Base-by-base conservation (phyloP, 1,140 invertebrate species). In the Neuroterus valhalla region DNA sequence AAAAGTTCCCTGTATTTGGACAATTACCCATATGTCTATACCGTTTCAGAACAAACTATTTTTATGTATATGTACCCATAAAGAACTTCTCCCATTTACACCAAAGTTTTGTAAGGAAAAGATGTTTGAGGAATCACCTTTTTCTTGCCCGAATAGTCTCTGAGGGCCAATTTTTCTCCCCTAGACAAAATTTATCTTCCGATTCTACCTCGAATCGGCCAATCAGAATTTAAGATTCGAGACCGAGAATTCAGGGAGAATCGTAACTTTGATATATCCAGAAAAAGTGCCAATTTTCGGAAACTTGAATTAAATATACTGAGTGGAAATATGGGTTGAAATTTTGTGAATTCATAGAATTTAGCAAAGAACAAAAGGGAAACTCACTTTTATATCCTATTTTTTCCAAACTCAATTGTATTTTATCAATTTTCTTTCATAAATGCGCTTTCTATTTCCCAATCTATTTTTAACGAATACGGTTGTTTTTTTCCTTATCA, bases 51-150 rank as follows among this genome's bases (percentile, higher is more conserved):
- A n/a, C 21, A 62, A 31, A 15, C 15, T 15, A 23, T 23, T 62
- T 38, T 62, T n/a, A n/a, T n/a, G 31, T 62, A n/a, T 62, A 62
- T 26, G 23, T 31, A 26, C 55, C 6, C 23, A 62, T 62, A 62
- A 62, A 38, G 21, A 62, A 62, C 55, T 62, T n/a, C 23, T 31
- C 12, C 23, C 55, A 62, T 62, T 62, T 26, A 23, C 55, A 62
- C 12, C 26, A 62, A 62, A 62, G 23, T 62, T 62, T 62, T 62
- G 26, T 62, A 62, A 31, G 31, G 31, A 62, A 62, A 38, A 26
- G 31, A 62, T 62, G 55, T 26, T 62, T 62, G n/a, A 62, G 55
- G 55, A 62, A 62, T 31, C 55, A 62, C 31, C 55, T 62, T 62
- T 62, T n/a, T 62, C 55, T 31, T 62, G 21, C 55, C 55, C 26